Conservation (phyloP, 2,113 vertebrate species). For the Sprattus sprattus region DNA sequence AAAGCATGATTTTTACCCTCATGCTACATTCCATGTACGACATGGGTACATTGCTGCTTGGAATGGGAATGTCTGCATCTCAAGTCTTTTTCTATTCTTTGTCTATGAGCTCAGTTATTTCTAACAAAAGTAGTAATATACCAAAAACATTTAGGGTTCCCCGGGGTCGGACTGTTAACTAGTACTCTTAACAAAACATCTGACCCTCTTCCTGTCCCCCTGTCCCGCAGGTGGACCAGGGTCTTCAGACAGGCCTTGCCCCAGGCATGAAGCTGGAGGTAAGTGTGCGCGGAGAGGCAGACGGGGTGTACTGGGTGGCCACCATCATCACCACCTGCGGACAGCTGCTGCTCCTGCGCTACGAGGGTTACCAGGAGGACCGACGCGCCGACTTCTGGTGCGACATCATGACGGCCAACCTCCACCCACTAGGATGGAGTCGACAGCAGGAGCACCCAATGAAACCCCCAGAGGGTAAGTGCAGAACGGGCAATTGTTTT, state of each 20-base stretch:
- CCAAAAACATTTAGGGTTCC: too few species aligned
- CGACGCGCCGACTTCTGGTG: constrained; percentile 96
- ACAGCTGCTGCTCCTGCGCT: constrained; percentile 90
- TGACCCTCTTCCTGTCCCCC: not conserved
- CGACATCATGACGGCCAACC: constrained; percentile 88
- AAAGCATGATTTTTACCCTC: not conserved
- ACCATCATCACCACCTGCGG: constrained; percentile 94
- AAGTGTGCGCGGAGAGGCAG: constrained; percentile 78
- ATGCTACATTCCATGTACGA: not conserved
- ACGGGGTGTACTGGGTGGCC: constrained; percentile 88
- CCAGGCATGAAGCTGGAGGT: constrained; percentile 98
- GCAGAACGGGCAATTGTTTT: not conserved
- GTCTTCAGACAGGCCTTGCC: constrained; percentile 89
- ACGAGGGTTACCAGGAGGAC: constrained; percentile 92
- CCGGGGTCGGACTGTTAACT: not conserved
- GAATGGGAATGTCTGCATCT: not conserved
- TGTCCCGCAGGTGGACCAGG: constrained; percentile 85
- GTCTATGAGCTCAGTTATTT: not conserved
- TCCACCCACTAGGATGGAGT: constrained; percentile 94
- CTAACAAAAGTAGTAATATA: not conserved
- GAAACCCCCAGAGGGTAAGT: constrained; percentile 89
- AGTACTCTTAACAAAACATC: not conserved
- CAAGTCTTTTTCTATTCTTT: not conserved
- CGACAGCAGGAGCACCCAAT: constrained; percentile 85
- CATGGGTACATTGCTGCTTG: not conserved